phyloP scores from a whole-genome alignment of 2,888 invertebrate genomes.

The Drosophila stalkeri region DNA sequence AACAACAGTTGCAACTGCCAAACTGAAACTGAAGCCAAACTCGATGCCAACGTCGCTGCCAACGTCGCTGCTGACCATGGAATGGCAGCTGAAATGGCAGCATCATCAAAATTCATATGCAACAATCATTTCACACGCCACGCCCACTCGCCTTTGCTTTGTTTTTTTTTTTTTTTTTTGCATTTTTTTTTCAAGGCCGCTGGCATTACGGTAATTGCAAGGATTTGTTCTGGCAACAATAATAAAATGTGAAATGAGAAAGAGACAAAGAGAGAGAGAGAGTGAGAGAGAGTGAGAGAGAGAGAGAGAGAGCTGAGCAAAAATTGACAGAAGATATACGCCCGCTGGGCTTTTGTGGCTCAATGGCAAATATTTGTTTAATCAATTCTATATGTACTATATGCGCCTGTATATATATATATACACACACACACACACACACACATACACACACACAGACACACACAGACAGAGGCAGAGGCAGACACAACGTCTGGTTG shows the following conservation, averaged over 20 bases:
- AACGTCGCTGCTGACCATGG: conserved; percentile 3
- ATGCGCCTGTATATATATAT: conserved; percentile 9
- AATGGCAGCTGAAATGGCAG: conserved; percentile 9
- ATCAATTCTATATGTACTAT: conserved; percentile 63
- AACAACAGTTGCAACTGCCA: conserved; percentile 19
- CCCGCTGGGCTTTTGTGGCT: conserved; percentile 45
- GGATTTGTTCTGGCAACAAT: conserved; percentile 55
- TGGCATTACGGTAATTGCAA: conserved; percentile 76
- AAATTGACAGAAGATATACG: conserved; percentile 12
- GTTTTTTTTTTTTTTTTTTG: background rate
- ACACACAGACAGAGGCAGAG: conserved; percentile 8
- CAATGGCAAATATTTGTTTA: conserved; percentile 75
- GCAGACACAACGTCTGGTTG: conserved; percentile 40
- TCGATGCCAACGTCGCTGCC: background rate
- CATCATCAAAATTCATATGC: conserved; percentile 52
- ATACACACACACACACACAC: conserved; percentile 13
- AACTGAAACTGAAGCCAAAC: conserved; percentile 19
- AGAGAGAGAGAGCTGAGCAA: background rate
- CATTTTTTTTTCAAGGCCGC: conserved; percentile 61
- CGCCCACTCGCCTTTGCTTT: background rate
- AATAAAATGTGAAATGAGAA: conserved; percentile 8
- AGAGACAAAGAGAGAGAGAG: background rate
- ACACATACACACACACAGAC: conserved; percentile 7
- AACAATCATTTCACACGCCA: conserved; percentile 38
- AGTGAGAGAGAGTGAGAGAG: background rate